Percentiles rank a stretch among this genome's conserved stretches.
phyloP scores from a whole-genome alignment of 1,140 invertebrate species.

The Drosophila fuyamai region DNA sequence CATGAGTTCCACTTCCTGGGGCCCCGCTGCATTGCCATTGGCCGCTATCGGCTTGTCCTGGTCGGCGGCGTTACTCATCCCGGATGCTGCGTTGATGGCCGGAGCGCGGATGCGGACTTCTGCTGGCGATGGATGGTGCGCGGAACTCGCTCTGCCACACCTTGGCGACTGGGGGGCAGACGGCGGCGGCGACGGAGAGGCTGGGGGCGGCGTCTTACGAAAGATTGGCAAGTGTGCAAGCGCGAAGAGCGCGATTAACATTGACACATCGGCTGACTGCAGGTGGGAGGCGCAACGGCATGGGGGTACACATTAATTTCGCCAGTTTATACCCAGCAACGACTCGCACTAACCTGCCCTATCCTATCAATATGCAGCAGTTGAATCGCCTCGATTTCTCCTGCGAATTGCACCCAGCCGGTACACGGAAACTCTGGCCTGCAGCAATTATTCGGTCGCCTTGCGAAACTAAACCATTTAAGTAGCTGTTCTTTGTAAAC shows the following conservation, averaged over 20 bases:
- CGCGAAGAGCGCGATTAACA: slow-evolving; percentile 80
- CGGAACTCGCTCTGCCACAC: slow-evolving; percentile 63
- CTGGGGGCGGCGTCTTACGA: slow-evolving; percentile 54
- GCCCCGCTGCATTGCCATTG: slow-evolving; percentile 58
- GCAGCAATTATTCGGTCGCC: slow-evolving; percentile 5
- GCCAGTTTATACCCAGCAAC: slow-evolving; percentile 12
- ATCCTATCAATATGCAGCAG: slow-evolving; percentile 24
- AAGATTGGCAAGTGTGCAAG: slow-evolving; percentile 76
- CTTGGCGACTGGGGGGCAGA: slow-evolving; percentile 50
- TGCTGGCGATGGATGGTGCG: slow-evolving; percentile 22
- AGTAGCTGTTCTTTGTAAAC: slow-evolving; percentile 12
- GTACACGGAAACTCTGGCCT: slow-evolving; percentile 7
- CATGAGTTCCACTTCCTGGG: slow-evolving; percentile 65
- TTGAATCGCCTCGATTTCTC: slow-evolving; percentile 2
- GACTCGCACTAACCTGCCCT: slow-evolving; percentile 33
- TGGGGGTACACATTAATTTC: slow-evolving; percentile 40
- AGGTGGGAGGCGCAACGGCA: slow-evolving; percentile 3
- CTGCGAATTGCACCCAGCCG: slow-evolving; percentile 6
- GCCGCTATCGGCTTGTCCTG: slow-evolving; percentile 51
- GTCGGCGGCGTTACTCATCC: slow-evolving; percentile 56
- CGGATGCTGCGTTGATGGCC: slow-evolving; percentile 14
- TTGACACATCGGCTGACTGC: slow-evolving; percentile 73
- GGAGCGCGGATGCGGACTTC: slow-evolving; percentile 4
- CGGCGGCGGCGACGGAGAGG: slow-evolving; percentile 10
- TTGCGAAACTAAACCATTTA: slow-evolving; percentile 15